Evolutionary conservation across 2,113 vertebrate species (phyloP).

Genomic region (Pelobates fuscus): DNA sequence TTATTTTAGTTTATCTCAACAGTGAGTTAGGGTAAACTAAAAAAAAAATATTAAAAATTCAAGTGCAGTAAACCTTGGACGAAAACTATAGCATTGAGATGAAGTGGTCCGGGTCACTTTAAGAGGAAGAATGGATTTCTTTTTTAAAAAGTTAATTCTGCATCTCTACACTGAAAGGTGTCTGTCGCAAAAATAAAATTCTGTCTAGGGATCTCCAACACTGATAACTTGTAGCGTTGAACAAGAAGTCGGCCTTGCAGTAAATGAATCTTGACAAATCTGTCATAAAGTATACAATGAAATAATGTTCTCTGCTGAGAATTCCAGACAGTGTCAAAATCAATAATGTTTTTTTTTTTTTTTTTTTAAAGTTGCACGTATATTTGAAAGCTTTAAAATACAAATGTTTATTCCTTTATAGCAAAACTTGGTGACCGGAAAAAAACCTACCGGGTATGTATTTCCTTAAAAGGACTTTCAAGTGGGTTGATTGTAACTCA

Average conservation of each 20-base stretch:
- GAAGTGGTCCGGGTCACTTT: too few species aligned
- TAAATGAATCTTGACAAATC: constrained; percentile 35
- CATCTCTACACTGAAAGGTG: too few species aligned
- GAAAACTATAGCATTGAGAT: too few species aligned
- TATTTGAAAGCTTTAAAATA: not conserved
- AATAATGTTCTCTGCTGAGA: constrained; percentile 14
- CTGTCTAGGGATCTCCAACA: not conserved
- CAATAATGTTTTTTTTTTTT: constrained; percentile 12
- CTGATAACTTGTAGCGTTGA: constrained; percentile 6
- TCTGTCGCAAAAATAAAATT: not conserved
- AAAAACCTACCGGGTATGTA: too few species aligned
- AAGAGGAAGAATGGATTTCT: too few species aligned
- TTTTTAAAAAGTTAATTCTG: too few species aligned
- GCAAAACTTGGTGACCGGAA: not conserved
- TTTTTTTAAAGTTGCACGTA: not conserved
- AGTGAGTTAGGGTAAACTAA: too few species aligned
- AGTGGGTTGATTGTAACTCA: too few species aligned
- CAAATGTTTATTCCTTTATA: not conserved
- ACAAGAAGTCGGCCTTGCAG: constrained; percentile 7
- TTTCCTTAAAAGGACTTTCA: too few species aligned
- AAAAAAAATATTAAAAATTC: too few species aligned
- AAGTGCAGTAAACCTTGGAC: too few species aligned
- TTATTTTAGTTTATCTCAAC: too few species aligned
- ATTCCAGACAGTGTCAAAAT: constrained; percentile 19
- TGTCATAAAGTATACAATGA: constrained; percentile 30